phyloP scores from a whole-genome alignment of 1,140 invertebrate genomes.

The Heliconius himera region DNA sequence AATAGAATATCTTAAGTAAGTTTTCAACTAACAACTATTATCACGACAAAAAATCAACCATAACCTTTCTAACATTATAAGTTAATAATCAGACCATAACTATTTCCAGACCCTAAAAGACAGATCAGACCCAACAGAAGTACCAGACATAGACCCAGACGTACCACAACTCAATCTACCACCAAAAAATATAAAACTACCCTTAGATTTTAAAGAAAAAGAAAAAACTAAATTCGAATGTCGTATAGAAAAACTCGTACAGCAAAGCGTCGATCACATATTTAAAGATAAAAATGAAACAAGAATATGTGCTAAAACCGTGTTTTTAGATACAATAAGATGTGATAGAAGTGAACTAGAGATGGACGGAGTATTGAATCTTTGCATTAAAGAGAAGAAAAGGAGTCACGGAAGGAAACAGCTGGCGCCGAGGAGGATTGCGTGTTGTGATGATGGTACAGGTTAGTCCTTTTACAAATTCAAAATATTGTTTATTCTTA shows the following conservation, averaged over 20 bases:
- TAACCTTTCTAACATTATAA: not conserved
- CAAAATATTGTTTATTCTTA: too few relatives aligned
- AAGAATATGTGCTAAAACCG: conserved; percentile 66
- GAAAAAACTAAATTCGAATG: conserved; percentile 65
- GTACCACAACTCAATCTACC: not conserved
- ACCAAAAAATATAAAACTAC: not conserved
- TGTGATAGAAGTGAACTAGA: conserved; percentile 34
- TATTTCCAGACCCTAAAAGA: conserved; percentile 61
- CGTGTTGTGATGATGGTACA: conserved; percentile 55
- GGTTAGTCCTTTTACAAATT: conserved; percentile 45
- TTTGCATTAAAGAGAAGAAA: conserved; percentile 63
- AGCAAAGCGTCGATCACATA: conserved; percentile 70
- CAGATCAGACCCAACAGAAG: conserved; percentile 53
- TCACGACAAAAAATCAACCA: not conserved
- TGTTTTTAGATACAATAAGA: conserved; percentile 53
- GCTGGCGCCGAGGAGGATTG: conserved; percentile 60
- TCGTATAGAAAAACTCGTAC: conserved; percentile 66
- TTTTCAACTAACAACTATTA: too few relatives aligned
- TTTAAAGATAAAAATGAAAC: conserved; percentile 61
- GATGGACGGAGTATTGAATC: conserved; percentile 57
- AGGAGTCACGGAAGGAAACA: conserved; percentile 70
- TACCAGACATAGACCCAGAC: conserved; percentile 55
- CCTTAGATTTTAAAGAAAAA: conserved; percentile 31
- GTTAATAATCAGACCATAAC: not conserved
- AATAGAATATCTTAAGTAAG: not conserved